Percentiles rank a stretch among this genome's conserved stretches.
Conservation (phyloP, 2,113 vertebrate genomes). For the Numida meleagris region DNA sequence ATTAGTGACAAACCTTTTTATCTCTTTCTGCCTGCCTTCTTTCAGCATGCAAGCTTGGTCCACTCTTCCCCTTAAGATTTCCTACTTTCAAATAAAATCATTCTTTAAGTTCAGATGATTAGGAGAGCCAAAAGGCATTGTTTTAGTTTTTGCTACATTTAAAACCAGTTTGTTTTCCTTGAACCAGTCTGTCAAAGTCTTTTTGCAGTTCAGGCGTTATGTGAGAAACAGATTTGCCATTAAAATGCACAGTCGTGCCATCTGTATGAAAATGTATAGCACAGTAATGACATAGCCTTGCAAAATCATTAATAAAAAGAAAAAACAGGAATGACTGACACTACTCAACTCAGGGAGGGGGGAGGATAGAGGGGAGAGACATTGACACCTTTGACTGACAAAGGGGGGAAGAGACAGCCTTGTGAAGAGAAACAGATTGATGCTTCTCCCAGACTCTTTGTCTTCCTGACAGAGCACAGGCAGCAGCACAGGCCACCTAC, state of each 20-base stretch:
- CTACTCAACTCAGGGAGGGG: slow-evolving; percentile 75
- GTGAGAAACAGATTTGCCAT: slow-evolving; percentile 89
- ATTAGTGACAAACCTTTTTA: neutral
- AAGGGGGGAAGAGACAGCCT: slow-evolving; percentile 78
- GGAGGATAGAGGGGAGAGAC: slow-evolving; percentile 75
- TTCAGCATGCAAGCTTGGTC: slow-evolving; percentile 32
- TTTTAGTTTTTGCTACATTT: slow-evolving; percentile 88
- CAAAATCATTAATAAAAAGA: slow-evolving; percentile 86
- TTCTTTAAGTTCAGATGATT: slow-evolving; percentile 81
- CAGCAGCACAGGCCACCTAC: slow-evolving; percentile 70
- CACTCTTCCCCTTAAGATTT: slow-evolving; percentile 57
- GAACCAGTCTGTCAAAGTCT: slow-evolving; percentile 88
- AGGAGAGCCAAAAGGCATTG: slow-evolving; percentile 85
- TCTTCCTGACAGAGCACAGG: slow-evolving; percentile 76
- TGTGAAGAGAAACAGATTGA: slow-evolving; percentile 83
- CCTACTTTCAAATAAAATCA: slow-evolving; percentile 75
- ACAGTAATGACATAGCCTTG: slow-evolving; percentile 84
- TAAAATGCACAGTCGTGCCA: slow-evolving; percentile 89
- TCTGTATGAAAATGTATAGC: slow-evolving; percentile 86
- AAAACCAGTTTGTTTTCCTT: slow-evolving; percentile 89
- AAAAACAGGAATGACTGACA: slow-evolving; percentile 85
- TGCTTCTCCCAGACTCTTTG: slow-evolving; percentile 75
- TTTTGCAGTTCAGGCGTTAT: slow-evolving; percentile 88
- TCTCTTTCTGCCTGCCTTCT: neutral
- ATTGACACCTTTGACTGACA: slow-evolving; percentile 78